A percentile compares a stretch with the other conserved stretches of the same genome.
Conservation (phyloP, 2,797 vertebrate genomes). For the Acipenser oxyrinchus region DNA sequence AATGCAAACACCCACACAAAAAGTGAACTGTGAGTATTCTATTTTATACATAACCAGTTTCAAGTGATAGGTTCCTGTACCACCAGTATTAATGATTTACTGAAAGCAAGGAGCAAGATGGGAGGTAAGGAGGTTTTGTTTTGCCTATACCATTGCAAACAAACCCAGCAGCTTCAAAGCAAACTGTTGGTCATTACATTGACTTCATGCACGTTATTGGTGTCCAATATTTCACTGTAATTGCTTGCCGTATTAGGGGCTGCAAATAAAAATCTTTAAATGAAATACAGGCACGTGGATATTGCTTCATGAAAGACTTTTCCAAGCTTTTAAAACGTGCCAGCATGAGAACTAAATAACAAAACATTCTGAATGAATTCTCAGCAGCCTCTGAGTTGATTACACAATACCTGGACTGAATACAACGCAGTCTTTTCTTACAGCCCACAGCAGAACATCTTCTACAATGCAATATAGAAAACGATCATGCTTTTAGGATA, state of each 20-base stretch:
- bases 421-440: too few relatives aligned
- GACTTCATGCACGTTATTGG: conserved; percentile 18
- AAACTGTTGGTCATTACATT: conserved; percentile 32
- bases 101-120: conserved; percentile 17
- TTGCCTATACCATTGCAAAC: neutral
- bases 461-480: too few relatives aligned
- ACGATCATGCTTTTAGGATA: too few relatives aligned
- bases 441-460: too few relatives aligned
- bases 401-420: too few relatives aligned
- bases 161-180: conserved; percentile 25
- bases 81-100: conserved; percentile 18
- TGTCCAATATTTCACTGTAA: conserved; percentile 22
- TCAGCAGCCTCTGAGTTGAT: too few relatives aligned
- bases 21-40: conserved; percentile 26
- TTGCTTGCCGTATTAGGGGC: conserved; percentile 3
- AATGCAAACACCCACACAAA: conserved; percentile 29
- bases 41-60: conserved; percentile 15
- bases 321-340: too few relatives aligned
- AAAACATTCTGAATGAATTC: too few relatives aligned
- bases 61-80: conserved; percentile 27
- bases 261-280: too few relatives aligned
- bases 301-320: too few relatives aligned
- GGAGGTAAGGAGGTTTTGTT: conserved; percentile 16
- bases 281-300: too few relatives aligned
- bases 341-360: too few relatives aligned